Evolutionary conservation across 2,888 invertebrate species (phyloP).

Genomic region (Sphecodes monilicornis): DNA sequence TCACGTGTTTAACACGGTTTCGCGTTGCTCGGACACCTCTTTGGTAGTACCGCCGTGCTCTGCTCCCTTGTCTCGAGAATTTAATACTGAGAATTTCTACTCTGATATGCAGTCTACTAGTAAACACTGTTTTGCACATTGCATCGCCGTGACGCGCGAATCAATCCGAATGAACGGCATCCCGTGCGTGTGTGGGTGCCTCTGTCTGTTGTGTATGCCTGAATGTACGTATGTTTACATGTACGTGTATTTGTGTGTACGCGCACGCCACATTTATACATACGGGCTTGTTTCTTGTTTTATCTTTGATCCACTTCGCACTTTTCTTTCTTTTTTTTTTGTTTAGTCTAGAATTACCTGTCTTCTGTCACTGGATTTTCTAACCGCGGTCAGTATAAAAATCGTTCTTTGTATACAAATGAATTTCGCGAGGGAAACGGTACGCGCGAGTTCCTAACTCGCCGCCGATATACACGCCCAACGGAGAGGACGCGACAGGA

Average conservation of each 20-base stretch:
- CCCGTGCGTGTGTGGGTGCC: neutral
- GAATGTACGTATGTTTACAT: neutral
- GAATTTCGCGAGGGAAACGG: constrained; percentile 17
- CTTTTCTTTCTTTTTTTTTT: neutral
- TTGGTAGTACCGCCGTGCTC: constrained; percentile 44
- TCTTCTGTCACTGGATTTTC: neutral
- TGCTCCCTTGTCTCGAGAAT: constrained; percentile 34
- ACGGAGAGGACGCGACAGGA: neutral
- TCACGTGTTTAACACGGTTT: constrained; percentile 56
- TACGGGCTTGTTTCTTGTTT: neutral
- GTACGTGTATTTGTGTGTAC: neutral
- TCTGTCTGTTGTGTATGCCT: too few relatives aligned
- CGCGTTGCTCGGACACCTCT: constrained; percentile 50
- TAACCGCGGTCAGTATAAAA: constrained; percentile 62
- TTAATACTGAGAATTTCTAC: constrained; percentile 55
- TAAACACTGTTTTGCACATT: constrained; percentile 22
- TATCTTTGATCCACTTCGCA: constrained; percentile 14
- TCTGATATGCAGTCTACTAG: constrained; percentile 60
- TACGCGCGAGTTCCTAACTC: constrained; percentile 32
- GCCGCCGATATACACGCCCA: neutral
- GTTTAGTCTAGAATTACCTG: neutral
- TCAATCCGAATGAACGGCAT: constrained; percentile 10
- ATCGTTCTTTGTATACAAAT: constrained; percentile 75
- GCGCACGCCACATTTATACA: neutral
- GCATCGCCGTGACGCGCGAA: constrained; percentile 4